Base-by-base conservation (phyloP, 1,140 invertebrate species). In the Lepidostoma basale region DNA sequence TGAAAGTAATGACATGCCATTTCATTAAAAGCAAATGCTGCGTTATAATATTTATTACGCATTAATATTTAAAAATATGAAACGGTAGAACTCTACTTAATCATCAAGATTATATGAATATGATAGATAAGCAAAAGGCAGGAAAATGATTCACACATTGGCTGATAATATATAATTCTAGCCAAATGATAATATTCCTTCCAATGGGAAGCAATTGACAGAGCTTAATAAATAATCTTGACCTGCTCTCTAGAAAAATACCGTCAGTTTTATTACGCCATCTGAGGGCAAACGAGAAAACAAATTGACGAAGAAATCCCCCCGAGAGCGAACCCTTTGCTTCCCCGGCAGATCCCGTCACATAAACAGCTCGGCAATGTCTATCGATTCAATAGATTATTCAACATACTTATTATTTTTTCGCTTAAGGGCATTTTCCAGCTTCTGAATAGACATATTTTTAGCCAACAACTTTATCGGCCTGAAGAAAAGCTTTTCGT, bases 231-330 rank as follows among this genome's bases (percentile, higher is more conserved):
- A 59, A 59, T 59, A 59, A 40, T 59, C 56, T 59, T 59, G 56
- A 59, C 56, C 56, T 42, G 33, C 30, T 42, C 33, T n/a, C 30
- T 1, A 59, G 22, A 59, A 59, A 65, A 65, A 52, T 65, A 65
- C 44, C 47, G 62, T 39, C 62, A 54, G 30, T 65, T 65, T 65
- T 65, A 65, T 65, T 65, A 65, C 42, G 39, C 25, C 62, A 65
- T 65, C 45, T 65, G 62, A 47, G 45, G 45, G 40, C 30, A 58
- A 22, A 56, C 47, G 39, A 66, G 49, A 40, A 56, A 66, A 52
- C 62, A 52, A 56, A 66, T 56, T 58, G 52, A 52, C 18, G 36
- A 66, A 20, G 52, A 39, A 39, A 36, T n/a, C 20, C 40, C 64
- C 64, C 33, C 20, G 39, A 33, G 52, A 52, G 9, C n/a, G 52